Evolutionary conservation across 2,797 vertebrate species (phyloP).

Genomic region (Oreonectes daqikongensis): DNA sequence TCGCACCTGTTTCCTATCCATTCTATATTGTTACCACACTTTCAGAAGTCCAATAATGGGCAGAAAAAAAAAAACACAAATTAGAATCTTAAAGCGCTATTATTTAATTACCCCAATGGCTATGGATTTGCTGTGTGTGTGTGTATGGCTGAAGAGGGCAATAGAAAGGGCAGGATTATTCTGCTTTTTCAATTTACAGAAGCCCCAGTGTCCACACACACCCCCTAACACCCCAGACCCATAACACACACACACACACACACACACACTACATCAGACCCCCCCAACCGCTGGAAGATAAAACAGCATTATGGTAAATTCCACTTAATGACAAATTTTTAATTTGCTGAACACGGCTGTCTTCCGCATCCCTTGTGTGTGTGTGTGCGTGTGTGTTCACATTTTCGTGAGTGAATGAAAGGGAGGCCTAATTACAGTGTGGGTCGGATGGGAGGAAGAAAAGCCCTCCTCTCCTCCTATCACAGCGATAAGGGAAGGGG

Average conservation of each 20-base stretch:
- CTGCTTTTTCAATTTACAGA: slow-evolving; percentile 96
- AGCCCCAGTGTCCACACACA: slow-evolving; percentile 61
- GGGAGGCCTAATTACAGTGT: slow-evolving; percentile 86
- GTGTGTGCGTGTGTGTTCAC: slow-evolving; percentile 23
- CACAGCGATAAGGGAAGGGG: slow-evolving; percentile 69
- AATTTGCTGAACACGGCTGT: slow-evolving; percentile 95
- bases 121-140: slow-evolving; percentile 79
- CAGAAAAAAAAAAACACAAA: slow-evolving; percentile 76
- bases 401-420: slow-evolving; percentile 44
- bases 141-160: slow-evolving; percentile 58
- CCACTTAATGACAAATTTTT: slow-evolving; percentile 99
- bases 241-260: slow-evolving; percentile 80
- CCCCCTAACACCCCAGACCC: slow-evolving; percentile 73
- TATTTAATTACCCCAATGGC: slow-evolving; percentile 99
- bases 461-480: slow-evolving; percentile 86
- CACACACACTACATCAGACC: slow-evolving; percentile 79
- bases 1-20: slow-evolving; percentile 74
- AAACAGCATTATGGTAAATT: slow-evolving; percentile 99
- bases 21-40: slow-evolving; percentile 61
- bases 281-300: slow-evolving; percentile 95
- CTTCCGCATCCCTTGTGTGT: slow-evolving; percentile 23
- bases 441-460: slow-evolving; percentile 76
- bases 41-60: slow-evolving; percentile 43
- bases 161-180: slow-evolving; percentile 92
- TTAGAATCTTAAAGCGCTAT: slow-evolving; percentile 98